Evolutionary conservation across 2,888 invertebrate genomes (phyloP).

Genomic region (Zygothrica quintamaculata): DNA sequence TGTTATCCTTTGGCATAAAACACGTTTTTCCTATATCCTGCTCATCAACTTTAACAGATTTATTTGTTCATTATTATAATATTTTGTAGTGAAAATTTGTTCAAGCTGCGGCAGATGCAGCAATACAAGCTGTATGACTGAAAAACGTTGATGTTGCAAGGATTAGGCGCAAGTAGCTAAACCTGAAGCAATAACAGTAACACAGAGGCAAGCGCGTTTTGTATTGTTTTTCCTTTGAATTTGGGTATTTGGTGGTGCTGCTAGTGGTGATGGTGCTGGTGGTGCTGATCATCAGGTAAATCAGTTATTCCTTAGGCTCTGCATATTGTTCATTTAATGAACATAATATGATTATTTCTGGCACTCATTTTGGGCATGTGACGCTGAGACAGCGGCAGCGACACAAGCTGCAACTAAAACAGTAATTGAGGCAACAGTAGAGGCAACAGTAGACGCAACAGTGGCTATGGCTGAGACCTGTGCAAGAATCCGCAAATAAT

Average conservation of each 20-base stretch:
- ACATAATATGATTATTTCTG: conserved; percentile 76
- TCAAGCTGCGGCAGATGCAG: conserved; percentile 28
- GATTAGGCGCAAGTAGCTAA: conserved; percentile 11
- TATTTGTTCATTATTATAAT: no score
- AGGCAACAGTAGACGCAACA: no score
- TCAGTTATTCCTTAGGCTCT: conserved; percentile 45
- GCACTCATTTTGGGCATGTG: conserved; percentile 51
- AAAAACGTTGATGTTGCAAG: conserved; percentile 10
- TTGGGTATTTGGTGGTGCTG: no score
- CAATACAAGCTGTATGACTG: conserved; percentile 37
- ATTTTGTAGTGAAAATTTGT: no score
- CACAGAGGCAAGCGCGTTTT: conserved; percentile 45
- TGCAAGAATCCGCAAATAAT: conserved; percentile 80
- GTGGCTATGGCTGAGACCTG: no score
- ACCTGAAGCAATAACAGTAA: conserved; percentile 15
- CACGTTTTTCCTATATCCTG: no score
- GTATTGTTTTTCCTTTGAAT: conserved; percentile 76
- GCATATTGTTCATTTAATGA: conserved; percentile 76
- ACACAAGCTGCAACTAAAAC: neutral
- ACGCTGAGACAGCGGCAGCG: conserved; percentile 16
- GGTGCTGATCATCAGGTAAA: conserved; percentile 46
- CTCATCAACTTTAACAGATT: no score
- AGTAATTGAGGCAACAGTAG: conserved; percentile 4
- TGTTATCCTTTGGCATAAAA: conserved; percentile 2
- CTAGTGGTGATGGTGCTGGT: no score